phyloP scores from a whole-genome alignment of 2,113 vertebrate species.

The Thermophis baileyi region DNA sequence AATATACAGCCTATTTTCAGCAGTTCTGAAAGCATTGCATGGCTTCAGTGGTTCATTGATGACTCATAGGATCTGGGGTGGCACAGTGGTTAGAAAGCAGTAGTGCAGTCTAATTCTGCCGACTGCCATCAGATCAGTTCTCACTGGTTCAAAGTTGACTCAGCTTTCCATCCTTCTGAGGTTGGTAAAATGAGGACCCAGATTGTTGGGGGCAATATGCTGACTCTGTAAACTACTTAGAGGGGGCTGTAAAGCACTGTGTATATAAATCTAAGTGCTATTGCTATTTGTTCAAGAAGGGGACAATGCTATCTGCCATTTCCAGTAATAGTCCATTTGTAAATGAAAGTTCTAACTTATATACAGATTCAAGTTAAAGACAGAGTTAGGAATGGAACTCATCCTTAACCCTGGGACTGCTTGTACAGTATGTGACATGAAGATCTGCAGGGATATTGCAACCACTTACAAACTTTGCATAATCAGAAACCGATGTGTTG shows the following conservation, averaged over 20 bases:
- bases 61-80: too few relatives aligned
- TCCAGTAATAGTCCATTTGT: not conserved
- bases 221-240: not conserved
- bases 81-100: not conserved
- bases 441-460: not conserved
- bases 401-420: too few relatives aligned
- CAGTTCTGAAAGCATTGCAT: not conserved
- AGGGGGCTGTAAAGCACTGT: not conserved
- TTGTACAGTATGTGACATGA: not conserved
- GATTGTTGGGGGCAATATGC: not conserved
- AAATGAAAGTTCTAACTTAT: not conserved
- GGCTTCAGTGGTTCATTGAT: not conserved
- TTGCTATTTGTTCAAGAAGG: not conserved
- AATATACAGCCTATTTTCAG: not conserved
- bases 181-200: not conserved
- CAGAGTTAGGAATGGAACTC: too few relatives aligned
- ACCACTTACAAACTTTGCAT: not conserved
- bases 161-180: not conserved
- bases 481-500: not conserved
- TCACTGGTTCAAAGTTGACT: not conserved
- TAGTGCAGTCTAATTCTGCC: not conserved
- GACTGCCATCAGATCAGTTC: not conserved
- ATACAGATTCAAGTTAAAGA: not conserved
- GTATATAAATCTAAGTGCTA: not conserved
- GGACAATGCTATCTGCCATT: not conserved